Base-by-base conservation (phyloP, 2,888 invertebrate genomes). In the Alentia gelatinosa region DNA sequence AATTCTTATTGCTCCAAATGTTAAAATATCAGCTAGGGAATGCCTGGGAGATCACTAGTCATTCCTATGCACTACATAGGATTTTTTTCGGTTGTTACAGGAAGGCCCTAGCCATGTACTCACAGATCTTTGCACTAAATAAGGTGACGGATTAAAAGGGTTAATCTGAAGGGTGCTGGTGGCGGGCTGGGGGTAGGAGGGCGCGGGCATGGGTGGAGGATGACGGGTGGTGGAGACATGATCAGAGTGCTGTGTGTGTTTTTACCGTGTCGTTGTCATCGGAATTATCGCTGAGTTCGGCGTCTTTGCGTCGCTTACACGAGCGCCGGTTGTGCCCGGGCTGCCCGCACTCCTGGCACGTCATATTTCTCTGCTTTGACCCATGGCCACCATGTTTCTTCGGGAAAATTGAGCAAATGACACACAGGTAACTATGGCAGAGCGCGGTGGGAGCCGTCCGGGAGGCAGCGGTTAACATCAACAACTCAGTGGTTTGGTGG, bases 251-350 rank as follows among this genome's bases (percentile, higher is more conserved):
- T 15, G 30, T 74, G 30, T 83, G 83, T 83, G 83, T 39, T 1
- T 86, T 86, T 86, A 86, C 86, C 86, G 86, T 86, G 86, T 42
- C 86, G 86, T 86, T 50, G 86, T 86, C 42, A 42, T 86, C 86
- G 0, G 86, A 86, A n/a, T 86, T 86, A 42, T 86, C 86, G 86
- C 47, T 86, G 47, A 86, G 86, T 12, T 86, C 86, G 30, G 42
- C 47, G 33, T 86, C 50, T 42, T 50, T 86, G 47, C 86, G 86
- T 1, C 86, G 86, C 30, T 86, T 86, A 86, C 86, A 86, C 47
- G 86, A 86, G 86, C 86, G 86, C 33, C 86, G 86, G 47, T 86
- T 86, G 47, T 86, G 86, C 1, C 86, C 86, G 30, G 50, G 33
- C 50, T 42, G 86, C 30, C 86, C 86, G 30, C 86, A 86, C 86